Conservation (phyloP, 2,113 vertebrate species). For the Pitta sordida region DNA sequence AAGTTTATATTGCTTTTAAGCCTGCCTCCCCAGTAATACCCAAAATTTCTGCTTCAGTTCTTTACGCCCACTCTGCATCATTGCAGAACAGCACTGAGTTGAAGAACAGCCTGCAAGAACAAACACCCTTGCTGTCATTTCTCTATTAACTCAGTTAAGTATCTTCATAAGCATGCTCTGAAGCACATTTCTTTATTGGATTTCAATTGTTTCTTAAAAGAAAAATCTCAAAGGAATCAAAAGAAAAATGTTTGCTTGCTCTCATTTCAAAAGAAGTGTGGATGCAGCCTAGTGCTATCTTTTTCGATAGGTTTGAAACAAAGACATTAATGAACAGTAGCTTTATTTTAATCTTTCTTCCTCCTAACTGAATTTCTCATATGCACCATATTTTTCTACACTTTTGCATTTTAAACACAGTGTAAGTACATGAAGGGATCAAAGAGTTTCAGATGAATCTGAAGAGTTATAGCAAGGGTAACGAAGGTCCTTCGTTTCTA, state of each 20-base stretch:
- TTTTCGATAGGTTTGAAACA: not conserved
- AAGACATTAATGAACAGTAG: conserved; percentile 27
- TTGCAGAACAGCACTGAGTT: conserved; percentile 7
- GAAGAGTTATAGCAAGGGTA: conserved; percentile 65
- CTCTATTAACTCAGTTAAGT: conserved; percentile 64
- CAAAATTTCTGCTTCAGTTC: conserved; percentile 46
- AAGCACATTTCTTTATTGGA: conserved; percentile 61
- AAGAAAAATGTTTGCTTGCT: conserved; percentile 36
- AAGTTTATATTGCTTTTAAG: conserved; percentile 4
- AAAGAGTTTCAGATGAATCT: conserved; percentile 61
- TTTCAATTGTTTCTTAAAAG: conserved; percentile 63
- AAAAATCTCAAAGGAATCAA: conserved; percentile 64
- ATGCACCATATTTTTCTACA: conserved; percentile 32
- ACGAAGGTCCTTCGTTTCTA: conserved; percentile 54
- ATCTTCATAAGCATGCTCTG: conserved; percentile 61
- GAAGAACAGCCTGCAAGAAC: conserved; percentile 32
- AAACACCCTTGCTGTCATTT: conserved; percentile 41
- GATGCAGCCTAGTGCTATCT: not conserved
- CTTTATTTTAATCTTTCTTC: conserved; percentile 54
- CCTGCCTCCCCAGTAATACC: conserved; percentile 21
- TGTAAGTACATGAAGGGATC: conserved; percentile 48
- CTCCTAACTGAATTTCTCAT: not conserved
- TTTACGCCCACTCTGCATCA: not conserved
- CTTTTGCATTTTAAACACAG: conserved; percentile 57
- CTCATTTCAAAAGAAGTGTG: conserved; percentile 15